Evolutionary conservation across 2,888 invertebrate genomes (phyloP), one percentile per base, ranked within the genome.

Genomic region (Eupithecia dodoneata): DNA sequence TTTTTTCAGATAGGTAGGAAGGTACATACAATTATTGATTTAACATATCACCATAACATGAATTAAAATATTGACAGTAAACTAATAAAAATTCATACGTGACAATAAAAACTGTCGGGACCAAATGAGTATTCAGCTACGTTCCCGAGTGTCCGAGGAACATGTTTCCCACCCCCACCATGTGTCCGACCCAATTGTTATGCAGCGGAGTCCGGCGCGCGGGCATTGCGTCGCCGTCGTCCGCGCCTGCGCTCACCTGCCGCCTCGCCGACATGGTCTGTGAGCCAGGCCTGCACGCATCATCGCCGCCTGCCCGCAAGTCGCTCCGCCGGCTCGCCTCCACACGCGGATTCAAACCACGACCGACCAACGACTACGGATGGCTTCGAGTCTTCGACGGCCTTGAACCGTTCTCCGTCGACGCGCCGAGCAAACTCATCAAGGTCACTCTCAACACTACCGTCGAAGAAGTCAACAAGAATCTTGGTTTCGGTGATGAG

Each of bases 301-400:
- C 96, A 94, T 87, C 93, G 95, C 89, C 95, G 90, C 83, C 91
- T 87, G 87, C 86, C 80, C 91, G 93, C 86, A 94, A 95, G 88
- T 94, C 95, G 44, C 91, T 95, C 45, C 93, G 95, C 77, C 91
- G 95, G 72, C 93, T 95, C 80, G 94, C 95, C 12, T 95, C 95
- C 77, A 95, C 95, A 13, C 90, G 95, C 82, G 95, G 95, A 49
- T 94, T 95, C 85, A 92, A 91, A 81, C 91, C 91, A 44, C 90
- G 88, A 52, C 74, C 87, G 7, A 77, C 85, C 18, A 89, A 89
- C 84, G 89, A 92, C 52, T 94, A 95, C 81, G 96, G 96, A 77
- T 96, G 96, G 96, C 95, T 96, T 80, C 93, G 96, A 72, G 95
- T 96, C 79, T 96, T 96, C 86, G 96, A 96, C 79, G 96, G 96